Evolutionary conservation across 2,888 invertebrate genomes (phyloP).

Genomic region (Pristionchus japonicus): DNA sequence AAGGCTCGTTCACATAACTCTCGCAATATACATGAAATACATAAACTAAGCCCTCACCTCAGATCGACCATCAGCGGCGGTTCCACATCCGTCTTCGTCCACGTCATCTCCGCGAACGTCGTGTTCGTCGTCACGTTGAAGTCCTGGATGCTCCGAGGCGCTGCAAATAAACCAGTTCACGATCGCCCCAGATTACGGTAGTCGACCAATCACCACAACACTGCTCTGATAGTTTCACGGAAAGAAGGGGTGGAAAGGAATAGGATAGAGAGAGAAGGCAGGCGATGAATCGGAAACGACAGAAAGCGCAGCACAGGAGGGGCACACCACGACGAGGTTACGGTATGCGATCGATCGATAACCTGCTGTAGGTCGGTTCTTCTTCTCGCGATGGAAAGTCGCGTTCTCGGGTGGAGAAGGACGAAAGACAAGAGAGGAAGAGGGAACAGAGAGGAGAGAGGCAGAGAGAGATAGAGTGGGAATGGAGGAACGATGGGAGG

Average conservation of each 20-base stretch:
- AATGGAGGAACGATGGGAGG: constrained; percentile 15
- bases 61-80: constrained; percentile 61
- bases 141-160: constrained; percentile 71
- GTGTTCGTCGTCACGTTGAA: constrained; percentile 64
- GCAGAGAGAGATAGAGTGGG: neutral
- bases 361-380: constrained; percentile 5
- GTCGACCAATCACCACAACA: constrained; percentile 27
- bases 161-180: constrained; percentile 58
- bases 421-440: neutral
- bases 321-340: constrained; percentile 31
- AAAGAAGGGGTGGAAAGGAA: neutral
- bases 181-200: neutral
- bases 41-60: constrained; percentile 53
- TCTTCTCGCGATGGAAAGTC: constrained; percentile 37
- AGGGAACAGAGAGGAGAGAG: constrained; percentile 4
- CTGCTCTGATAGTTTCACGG: neutral
- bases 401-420: neutral
- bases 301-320: constrained; percentile 20
- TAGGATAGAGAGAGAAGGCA: neutral
- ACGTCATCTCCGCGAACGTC: constrained; percentile 64
- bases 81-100: constrained; percentile 62
- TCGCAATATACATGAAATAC: neutral
- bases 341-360: constrained; percentile 38
- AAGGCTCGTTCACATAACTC: neutral
- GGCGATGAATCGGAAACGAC: neutral